Percentiles rank a stretch among this genome's conserved stretches.
These are phyloP conservation scores for Chymomyza procnemis DNA, from an alignment of 2,888 invertebrate genomes.

Conservation along the genomic window DNA sequence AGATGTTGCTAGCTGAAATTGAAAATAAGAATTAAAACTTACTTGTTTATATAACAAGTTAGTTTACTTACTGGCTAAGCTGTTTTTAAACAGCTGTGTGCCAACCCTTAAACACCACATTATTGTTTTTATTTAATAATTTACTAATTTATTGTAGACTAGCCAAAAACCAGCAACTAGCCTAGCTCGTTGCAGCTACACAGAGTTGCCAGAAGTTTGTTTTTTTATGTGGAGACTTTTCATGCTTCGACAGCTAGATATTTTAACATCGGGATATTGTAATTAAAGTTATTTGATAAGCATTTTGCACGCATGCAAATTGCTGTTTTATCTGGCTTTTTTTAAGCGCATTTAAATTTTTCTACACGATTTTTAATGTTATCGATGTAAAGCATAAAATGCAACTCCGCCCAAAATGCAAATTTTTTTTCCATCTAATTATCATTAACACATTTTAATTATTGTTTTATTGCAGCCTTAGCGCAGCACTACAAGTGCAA, in stretches of 20 bases:
- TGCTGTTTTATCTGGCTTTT: neutral
- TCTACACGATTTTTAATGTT: constrained; percentile 31
- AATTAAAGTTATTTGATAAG: neutral
- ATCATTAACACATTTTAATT: constrained; percentile 25
- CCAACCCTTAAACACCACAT: constrained; percentile 53
- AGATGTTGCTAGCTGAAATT: constrained; percentile 41
- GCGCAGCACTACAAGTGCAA: neutral
- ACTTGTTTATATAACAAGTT: neutral
- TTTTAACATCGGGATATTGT: neutral
- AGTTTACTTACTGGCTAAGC: constrained; percentile 32
- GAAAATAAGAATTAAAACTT: constrained; percentile 2
- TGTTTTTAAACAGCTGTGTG: constrained; percentile 43
- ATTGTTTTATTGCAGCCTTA: neutral
- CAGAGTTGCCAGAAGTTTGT: constrained; percentile 39
- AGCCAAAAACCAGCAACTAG: neutral
- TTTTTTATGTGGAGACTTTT: neutral
- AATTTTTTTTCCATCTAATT: constrained; percentile 55
- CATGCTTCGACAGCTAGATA: neutral
- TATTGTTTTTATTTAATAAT: neutral
- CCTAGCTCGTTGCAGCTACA: constrained; percentile 46
- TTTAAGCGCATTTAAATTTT: neutral
- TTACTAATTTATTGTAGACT: neutral
- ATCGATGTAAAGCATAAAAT: constrained; percentile 47
- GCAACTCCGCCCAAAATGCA: constrained; percentile 48
- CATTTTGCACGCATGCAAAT: neutral